Base-by-base conservation (phyloP, 2,113 vertebrate species). In the Pedionomus torquatus region DNA sequence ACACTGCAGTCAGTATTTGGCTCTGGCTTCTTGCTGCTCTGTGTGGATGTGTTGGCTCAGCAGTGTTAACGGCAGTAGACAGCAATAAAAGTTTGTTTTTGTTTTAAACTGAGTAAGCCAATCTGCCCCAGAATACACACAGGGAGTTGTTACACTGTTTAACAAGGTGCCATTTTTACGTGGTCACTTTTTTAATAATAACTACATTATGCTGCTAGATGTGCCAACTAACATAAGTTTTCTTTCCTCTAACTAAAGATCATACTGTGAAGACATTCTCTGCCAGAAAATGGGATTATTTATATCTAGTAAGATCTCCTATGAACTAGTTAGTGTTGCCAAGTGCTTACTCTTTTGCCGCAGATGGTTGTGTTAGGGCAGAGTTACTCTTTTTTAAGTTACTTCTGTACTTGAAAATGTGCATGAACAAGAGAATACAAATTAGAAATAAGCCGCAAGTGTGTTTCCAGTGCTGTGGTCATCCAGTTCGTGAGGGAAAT, bases 231-330 rank as follows among this genome's bases (percentile, higher is more conserved):
- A 96, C 96, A 90, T 97, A 95, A 97, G 92, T 95, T 97, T 98
- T 96, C 93, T 96, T 97, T 98, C 90, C 93, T 97, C 71, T 88
- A 96, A 91, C 83, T 96, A 97, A 92, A 97, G 93, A 98, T 92
- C 97, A 96, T 83, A 97, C 94, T 72, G 83, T 95, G 91, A 96
- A 51, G 87, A 96, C 15, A 97, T 90, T 96, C 96, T 96, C 58
- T 97, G 94, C 94, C 97, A 97, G 97, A 90, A 98, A 97, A 96
- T 88, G 51, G 19, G 7, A 87, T 97, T 97, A 98, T 95, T 97
- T 97, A 97, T 97, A 96, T 97, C 97, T 97, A 97, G 76, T 76
- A 97, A 96, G 95, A 97, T 93, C 91, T 95, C 93, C 63, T 97
- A 95, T 94, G 94, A 97, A 92, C 83, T 92, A 93, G 93, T 97